Conservation (phyloP, 2,888 invertebrate species). For the Troides aeacus region DNA sequence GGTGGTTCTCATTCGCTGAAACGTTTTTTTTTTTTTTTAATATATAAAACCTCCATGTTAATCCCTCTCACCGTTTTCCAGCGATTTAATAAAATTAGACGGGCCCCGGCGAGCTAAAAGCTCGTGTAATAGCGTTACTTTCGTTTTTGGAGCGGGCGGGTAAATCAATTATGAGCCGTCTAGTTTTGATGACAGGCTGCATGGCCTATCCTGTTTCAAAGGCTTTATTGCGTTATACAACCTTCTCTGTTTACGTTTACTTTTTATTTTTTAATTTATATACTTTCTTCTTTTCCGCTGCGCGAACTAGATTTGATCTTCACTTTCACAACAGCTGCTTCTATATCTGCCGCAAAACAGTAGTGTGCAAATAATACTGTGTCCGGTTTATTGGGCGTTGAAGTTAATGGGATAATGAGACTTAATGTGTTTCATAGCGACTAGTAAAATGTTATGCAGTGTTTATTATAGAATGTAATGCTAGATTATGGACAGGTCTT, state of each 20-base stretch:
- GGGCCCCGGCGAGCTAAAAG: conserved; percentile 42
- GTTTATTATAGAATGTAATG: too few relatives aligned
- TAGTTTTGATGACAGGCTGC: conserved; percentile 36
- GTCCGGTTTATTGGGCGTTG: too few relatives aligned
- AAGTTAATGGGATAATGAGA: too few relatives aligned
- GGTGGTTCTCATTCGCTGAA: conserved; percentile 24
- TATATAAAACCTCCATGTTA: conserved; percentile 34
- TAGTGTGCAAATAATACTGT: too few relatives aligned
- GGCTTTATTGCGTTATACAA: conserved; percentile 31
- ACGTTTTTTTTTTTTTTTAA: conserved; percentile 23
- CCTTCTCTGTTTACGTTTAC: conserved; percentile 23
- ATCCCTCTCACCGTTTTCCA: conserved; percentile 38
- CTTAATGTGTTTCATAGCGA: too few relatives aligned
- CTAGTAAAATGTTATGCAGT: too few relatives aligned
- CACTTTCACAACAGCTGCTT: too few relatives aligned
- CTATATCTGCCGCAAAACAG: too few relatives aligned
- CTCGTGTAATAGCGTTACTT: conserved; percentile 46
- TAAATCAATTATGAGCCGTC: conserved; percentile 43
- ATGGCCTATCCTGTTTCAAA: conserved; percentile 42
- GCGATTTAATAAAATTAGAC: conserved; percentile 42
- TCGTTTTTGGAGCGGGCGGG: conserved; percentile 42
- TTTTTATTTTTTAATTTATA: conserved; percentile 6
- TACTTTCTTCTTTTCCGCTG: too few relatives aligned
- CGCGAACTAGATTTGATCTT: too few relatives aligned
- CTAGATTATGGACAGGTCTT: too few relatives aligned